A percentile compares a stretch with the other conserved stretches of the same genome.
Evolutionary conservation across 2,888 invertebrate species (phyloP).

Genomic region (Fissipunctia ypsillon): DNA sequence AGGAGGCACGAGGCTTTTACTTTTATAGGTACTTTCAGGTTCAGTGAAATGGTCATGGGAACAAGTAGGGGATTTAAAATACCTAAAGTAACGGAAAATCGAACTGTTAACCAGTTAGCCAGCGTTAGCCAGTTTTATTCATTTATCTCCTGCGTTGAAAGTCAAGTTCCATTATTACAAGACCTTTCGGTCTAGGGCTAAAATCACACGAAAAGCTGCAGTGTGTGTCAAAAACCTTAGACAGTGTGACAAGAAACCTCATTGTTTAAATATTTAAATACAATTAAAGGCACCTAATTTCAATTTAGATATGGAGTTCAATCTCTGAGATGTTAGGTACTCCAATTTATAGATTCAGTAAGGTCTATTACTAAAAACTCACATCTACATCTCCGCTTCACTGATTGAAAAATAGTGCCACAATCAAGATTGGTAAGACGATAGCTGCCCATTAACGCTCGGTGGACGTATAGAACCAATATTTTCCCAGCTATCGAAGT

Average conservation of each 20-base stretch:
- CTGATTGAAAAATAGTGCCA: slow-evolving; percentile 49
- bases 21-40: slow-evolving; percentile 39
- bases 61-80: not conserved
- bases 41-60: slow-evolving; percentile 1
- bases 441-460: slow-evolving; percentile 75
- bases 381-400: slow-evolving; percentile 33
- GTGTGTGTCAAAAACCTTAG: not conserved
- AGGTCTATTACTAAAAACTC: slow-evolving; percentile 35
- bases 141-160: not conserved
- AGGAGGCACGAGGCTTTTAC: slow-evolving; percentile 30
- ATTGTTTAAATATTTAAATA: not conserved
- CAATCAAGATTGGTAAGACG: slow-evolving; percentile 71
- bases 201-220: not conserved
- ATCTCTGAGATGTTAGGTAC: not conserved
- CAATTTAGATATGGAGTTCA: not conserved
- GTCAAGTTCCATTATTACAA: too few relatives aligned
- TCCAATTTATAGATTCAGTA: not conserved
- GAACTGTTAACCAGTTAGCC: not conserved
- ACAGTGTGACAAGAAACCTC: not conserved
- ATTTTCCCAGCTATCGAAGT: slow-evolving; percentile 76
- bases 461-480: slow-evolving; percentile 75
- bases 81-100: not conserved
- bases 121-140: not conserved
- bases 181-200: not conserved
- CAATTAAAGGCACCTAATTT: not conserved